Evolutionary conservation across 2,888 invertebrate genomes (phyloP).

Genomic region (Melikaiella ostensackeni): DNA sequence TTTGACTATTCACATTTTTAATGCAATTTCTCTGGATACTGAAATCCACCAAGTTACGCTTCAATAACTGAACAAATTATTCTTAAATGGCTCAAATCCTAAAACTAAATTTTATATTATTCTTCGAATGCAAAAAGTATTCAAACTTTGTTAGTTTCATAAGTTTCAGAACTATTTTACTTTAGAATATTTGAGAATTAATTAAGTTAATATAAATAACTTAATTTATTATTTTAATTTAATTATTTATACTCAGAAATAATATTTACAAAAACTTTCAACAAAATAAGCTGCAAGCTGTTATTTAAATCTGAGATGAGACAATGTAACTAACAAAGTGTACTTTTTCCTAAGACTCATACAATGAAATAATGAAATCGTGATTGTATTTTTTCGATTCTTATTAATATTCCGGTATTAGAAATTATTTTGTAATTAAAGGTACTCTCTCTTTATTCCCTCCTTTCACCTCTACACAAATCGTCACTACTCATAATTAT

Average conservation of each 20-base stretch:
- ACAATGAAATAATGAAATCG: not conserved
- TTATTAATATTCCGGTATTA: not conserved
- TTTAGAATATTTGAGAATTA: not conserved
- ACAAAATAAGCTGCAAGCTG: not conserved
- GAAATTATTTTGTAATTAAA: not conserved
- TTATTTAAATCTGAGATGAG: conserved; percentile 42
- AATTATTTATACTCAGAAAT: conserved; percentile 36
- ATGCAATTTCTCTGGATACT: conserved; percentile 16
- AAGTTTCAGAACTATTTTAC: not conserved
- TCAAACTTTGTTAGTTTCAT: conserved; percentile 22
- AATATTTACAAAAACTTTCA: conserved; percentile 16
- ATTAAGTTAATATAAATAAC: not conserved
- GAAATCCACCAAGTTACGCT: not conserved
- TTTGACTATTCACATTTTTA: conserved; percentile 32
- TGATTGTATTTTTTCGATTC: conserved; percentile 8
- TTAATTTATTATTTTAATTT: not conserved
- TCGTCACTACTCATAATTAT: not conserved
- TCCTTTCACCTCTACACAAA: not conserved
- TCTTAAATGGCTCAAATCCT: conserved; percentile 1
- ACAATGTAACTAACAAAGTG: conserved; percentile 33
- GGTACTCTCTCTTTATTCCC: not conserved
- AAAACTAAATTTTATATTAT: conserved; percentile 7
- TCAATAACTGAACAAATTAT: conserved; percentile 17
- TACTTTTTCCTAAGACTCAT: not conserved
- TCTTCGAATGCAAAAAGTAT: not conserved